Evolutionary conservation across 2,797 vertebrate genomes (phyloP).

Genomic region (Paramormyrops hopkinsi): DNA sequence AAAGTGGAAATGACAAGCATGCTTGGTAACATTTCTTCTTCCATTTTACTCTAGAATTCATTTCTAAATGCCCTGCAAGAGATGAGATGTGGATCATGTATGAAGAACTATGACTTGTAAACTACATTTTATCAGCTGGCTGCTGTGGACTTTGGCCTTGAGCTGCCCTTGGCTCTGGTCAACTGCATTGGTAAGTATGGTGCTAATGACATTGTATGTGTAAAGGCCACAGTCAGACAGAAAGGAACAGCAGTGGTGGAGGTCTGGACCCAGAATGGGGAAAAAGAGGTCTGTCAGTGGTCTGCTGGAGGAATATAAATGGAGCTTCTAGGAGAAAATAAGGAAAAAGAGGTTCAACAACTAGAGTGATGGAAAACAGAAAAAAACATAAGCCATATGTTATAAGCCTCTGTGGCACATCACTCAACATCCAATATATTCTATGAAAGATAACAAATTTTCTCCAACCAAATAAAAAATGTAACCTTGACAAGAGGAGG

Average conservation of each 20-base stretch:
- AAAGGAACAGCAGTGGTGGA: neutral
- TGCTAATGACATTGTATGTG: neutral
- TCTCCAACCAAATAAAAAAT: neutral
- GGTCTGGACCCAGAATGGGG: neutral
- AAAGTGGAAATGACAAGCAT: neutral
- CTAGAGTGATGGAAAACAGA: neutral
- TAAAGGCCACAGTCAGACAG: neutral
- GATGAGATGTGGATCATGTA: neutral
- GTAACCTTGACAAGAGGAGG: neutral
- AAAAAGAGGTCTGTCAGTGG: neutral
- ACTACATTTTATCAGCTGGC: neutral
- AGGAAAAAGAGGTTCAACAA: neutral
- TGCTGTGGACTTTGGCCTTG: neutral
- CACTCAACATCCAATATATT: neutral
- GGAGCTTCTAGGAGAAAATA: neutral
- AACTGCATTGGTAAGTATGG: neutral
- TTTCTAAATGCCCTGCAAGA: neutral
- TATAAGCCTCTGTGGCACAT: neutral
- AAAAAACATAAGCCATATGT: neutral
- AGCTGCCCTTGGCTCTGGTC: neutral
- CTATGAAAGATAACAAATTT: neutral
- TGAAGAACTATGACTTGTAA: neutral
- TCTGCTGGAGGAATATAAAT: neutral
- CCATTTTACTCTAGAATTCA: neutral
- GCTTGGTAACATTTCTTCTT: neutral